A percentile compares a stretch with the other conserved stretches of the same genome.
Evolutionary conservation across 2,888 invertebrate genomes (phyloP).

Genomic region (Yponomeuta plumbellus): DNA sequence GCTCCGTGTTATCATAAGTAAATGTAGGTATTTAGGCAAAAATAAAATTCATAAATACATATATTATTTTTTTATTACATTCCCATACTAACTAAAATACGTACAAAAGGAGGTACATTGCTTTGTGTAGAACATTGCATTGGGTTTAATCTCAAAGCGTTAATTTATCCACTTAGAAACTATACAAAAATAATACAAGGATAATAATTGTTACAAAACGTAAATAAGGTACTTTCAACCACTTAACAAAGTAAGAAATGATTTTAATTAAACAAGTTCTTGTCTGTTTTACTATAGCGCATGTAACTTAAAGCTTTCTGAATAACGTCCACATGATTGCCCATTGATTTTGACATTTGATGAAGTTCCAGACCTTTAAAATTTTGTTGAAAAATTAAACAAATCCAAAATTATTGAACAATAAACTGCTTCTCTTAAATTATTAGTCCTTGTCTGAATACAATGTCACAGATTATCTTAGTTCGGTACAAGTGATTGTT

Average conservation of each 20-base stretch:
- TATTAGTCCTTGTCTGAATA: too few species aligned
- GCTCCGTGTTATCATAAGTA: background rate
- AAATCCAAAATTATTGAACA: too few species aligned
- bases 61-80: constrained; percentile 47
- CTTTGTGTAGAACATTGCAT: constrained; percentile 51
- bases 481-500: too few species aligned
- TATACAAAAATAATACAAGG: constrained; percentile 1
- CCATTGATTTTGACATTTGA: background rate
- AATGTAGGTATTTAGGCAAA: background rate
- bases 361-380: too few species aligned
- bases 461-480: too few species aligned
- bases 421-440: too few species aligned
- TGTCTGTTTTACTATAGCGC: background rate
- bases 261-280: background rate
- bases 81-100: constrained; percentile 42
- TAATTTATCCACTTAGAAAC: constrained; percentile 12
- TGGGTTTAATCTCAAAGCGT: constrained; percentile 41
- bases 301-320: background rate
- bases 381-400: too few species aligned
- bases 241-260: background rate
- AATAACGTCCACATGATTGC: background rate
- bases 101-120: constrained; percentile 56
- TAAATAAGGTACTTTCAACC: background rate
- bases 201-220: background rate
- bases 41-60: background rate